phyloP scores from a whole-genome alignment of 2,113 vertebrate species.

The Junco hyemalis region DNA sequence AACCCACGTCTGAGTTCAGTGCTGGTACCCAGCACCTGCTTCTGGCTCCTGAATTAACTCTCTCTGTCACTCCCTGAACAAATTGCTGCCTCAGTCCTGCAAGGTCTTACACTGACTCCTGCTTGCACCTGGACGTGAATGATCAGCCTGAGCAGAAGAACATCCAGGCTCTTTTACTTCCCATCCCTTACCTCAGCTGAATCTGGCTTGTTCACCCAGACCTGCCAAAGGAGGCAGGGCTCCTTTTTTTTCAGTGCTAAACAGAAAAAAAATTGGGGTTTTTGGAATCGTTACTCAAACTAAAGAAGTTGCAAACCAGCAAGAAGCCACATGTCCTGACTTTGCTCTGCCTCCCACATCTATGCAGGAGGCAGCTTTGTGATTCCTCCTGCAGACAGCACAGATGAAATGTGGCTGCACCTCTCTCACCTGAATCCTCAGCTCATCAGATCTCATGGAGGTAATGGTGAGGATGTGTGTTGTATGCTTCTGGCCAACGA shows the following conservation, averaged over 20 bases:
- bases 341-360: not conserved
- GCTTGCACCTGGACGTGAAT: not conserved
- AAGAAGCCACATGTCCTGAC: not conserved
- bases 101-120: not conserved
- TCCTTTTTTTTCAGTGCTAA: not conserved
- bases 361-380: not conserved
- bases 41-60: not conserved
- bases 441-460: not conserved
- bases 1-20: not conserved
- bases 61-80: not conserved
- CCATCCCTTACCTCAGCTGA: not conserved
- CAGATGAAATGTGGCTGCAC: not conserved
- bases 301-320: not conserved
- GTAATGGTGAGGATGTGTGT: not conserved
- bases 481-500: accelerated
- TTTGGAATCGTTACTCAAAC: not conserved
- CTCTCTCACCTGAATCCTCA: not conserved
- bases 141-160: not conserved
- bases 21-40: not conserved
- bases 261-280: not conserved
- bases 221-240: not conserved
- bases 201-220: not conserved
- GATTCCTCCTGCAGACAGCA: not conserved
- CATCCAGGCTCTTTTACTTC: not conserved
- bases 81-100: not conserved